Evolutionary conservation across 37 sponge, comb jelly and placozoan genomes (phyloP).

Genomic region (Aplysina aerophoba): DNA sequence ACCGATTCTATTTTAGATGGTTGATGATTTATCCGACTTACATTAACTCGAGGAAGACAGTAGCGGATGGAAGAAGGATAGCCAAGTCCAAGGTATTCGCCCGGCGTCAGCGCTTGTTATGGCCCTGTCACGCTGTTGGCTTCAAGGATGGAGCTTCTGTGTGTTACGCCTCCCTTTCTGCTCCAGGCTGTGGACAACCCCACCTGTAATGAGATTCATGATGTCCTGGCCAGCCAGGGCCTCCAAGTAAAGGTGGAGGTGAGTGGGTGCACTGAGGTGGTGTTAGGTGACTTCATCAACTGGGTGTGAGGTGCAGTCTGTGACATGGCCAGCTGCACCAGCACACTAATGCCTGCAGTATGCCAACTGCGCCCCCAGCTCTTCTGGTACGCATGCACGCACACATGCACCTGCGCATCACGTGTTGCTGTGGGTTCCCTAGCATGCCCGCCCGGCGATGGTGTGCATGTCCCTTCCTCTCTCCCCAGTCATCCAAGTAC

Average conservation of each 20-base stretch:
- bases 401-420: too few relatives aligned
- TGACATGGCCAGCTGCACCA: too few relatives aligned
- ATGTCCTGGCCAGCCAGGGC: conserved; percentile 70
- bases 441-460: neutral
- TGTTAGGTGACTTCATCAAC: neutral
- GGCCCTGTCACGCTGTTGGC: too few relatives aligned
- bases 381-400: too few relatives aligned
- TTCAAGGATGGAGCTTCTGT: too few relatives aligned
- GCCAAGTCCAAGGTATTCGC: conserved; percentile 59
- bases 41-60: conserved; percentile 66
- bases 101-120: too few relatives aligned
- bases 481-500: conserved; percentile 32
- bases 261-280: conserved; percentile 18
- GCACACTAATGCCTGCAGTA: too few relatives aligned
- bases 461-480: neutral
- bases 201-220: conserved; percentile 70
- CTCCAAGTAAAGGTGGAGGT: conserved; percentile 53
- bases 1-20: conserved; percentile 54
- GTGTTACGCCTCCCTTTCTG: too few relatives aligned
- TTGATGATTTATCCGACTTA: conserved; percentile 77
- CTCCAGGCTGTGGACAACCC: conserved; percentile 73
- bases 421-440: too few relatives aligned
- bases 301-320: neutral
- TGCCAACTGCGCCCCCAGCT: too few relatives aligned
- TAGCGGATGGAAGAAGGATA: conserved; percentile 69